These are phyloP conservation scores for Margaritifera margaritifera DNA, from an alignment of 2,888 invertebrate species.

Conservation along the genomic window DNA sequence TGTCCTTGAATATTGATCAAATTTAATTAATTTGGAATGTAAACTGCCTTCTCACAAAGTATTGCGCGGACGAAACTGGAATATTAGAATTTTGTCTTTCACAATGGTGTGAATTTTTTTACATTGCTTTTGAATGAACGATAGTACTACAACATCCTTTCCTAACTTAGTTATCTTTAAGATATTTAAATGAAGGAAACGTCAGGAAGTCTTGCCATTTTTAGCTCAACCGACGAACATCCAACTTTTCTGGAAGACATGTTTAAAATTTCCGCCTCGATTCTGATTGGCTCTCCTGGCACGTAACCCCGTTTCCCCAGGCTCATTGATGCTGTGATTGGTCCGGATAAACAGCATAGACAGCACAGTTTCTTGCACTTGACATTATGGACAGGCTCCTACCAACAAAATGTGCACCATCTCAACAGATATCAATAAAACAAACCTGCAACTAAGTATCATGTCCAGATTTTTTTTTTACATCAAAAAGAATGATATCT, in stretches of 20 bases:
- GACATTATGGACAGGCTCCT: slow-evolving; percentile 77
- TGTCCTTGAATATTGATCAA: no score
- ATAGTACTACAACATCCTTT: no score
- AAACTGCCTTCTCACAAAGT: no score
- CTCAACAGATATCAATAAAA: background rate
- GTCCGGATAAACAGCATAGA: slow-evolving; percentile 80
- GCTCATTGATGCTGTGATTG: slow-evolving; percentile 87
- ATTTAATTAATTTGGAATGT: no score
- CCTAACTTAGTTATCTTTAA: no score
- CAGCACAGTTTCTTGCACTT: slow-evolving; percentile 79
- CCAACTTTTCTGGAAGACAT: slow-evolving; percentile 89
- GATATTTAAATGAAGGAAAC: no score
- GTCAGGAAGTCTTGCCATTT: slow-evolving; percentile 76
- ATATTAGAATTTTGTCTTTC: no score
- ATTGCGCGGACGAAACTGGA: no score
- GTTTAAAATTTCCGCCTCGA: slow-evolving; percentile 89
- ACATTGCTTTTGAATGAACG: no score
- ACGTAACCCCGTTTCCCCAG: slow-evolving; percentile 94
- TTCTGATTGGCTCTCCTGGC: slow-evolving; percentile 92
- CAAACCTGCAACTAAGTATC: no score
- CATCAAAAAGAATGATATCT: no score
- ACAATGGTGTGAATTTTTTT: no score
- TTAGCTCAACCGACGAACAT: slow-evolving; percentile 88
- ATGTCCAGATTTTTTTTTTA: background rate
- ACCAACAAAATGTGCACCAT: slow-evolving; percentile 10